A percentile compares a stretch with the other conserved stretches of the same genome.
Conservation (phyloP, 2,888 invertebrate species). For the Trachelus tabidus region DNA sequence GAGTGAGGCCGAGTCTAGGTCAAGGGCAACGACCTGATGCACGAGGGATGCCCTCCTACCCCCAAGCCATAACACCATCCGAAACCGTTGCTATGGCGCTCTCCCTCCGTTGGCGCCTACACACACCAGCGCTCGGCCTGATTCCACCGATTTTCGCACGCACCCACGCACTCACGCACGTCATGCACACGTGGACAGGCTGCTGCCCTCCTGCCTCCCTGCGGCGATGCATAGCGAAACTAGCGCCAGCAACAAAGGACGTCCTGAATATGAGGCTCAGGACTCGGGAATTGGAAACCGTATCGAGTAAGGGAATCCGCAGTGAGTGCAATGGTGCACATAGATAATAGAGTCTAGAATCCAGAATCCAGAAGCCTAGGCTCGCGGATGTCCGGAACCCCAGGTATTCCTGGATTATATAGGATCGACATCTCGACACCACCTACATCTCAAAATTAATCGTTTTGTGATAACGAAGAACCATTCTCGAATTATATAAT, state of each 20-base stretch:
- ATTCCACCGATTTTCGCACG: background rate
- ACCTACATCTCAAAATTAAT: too few relatives aligned
- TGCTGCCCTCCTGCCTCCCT: too few relatives aligned
- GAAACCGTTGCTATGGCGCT: slow-evolving; percentile 44
- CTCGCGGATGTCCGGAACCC: too few relatives aligned
- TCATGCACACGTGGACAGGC: background rate
- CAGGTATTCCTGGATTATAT: too few relatives aligned
- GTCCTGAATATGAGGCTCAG: slow-evolving; percentile 21
- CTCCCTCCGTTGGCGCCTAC: slow-evolving; percentile 7
- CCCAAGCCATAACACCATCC: slow-evolving; percentile 31
- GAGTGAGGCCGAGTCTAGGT: slow-evolving; percentile 50
- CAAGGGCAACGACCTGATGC: slow-evolving; percentile 60
- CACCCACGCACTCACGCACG: background rate
- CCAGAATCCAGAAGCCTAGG: too few relatives aligned
- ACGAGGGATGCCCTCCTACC: slow-evolving; percentile 37
- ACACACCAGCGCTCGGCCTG: slow-evolving; percentile 20
- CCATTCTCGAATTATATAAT: too few relatives aligned
- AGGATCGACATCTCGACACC: background rate
- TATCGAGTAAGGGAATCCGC: slow-evolving; percentile 28
- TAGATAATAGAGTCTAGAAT: too few relatives aligned
- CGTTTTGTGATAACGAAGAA: too few relatives aligned
- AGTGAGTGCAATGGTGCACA: too few relatives aligned
- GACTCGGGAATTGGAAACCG: slow-evolving; percentile 36
- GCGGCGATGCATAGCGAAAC: slow-evolving; percentile 1
- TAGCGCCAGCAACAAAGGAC: slow-evolving; percentile 15